These are phyloP conservation scores for Bombus pyrosoma DNA, from an alignment of 1,140 invertebrate genomes.

Conservation along the genomic window DNA sequence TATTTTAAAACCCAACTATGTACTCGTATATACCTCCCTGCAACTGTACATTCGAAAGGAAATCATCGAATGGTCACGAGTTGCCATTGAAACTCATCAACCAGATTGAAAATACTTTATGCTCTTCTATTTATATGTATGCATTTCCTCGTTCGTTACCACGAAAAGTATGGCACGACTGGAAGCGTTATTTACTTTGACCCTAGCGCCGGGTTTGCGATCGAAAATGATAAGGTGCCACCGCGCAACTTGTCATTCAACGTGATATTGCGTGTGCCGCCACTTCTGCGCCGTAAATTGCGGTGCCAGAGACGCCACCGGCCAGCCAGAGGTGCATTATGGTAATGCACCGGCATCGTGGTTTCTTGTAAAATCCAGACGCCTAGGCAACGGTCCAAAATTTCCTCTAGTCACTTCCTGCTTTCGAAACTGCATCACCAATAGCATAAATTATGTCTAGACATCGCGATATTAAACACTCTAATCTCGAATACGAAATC, in stretches of 20 bases:
- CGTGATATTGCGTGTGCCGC: slow-evolving; percentile 44
- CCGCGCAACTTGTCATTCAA: slow-evolving; percentile 54
- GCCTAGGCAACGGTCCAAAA: neutral
- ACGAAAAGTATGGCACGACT: neutral
- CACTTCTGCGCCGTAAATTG: slow-evolving; percentile 47
- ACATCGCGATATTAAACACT: neutral
- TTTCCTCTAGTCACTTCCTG: neutral
- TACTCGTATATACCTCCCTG: too few relatives aligned
- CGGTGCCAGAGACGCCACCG: slow-evolving; percentile 22
- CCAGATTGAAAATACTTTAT: neutral
- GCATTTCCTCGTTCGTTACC: neutral
- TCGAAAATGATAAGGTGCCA: slow-evolving; percentile 25
- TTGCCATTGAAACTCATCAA: neutral
- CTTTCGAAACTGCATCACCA: neutral
- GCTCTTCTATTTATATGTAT: neutral
- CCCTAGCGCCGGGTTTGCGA: slow-evolving; percentile 9
- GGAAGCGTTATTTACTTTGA: neutral
- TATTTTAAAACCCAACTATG: too few relatives aligned
- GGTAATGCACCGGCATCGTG: slow-evolving; percentile 49
- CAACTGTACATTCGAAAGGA: neutral
- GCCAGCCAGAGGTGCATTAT: slow-evolving; percentile 51
- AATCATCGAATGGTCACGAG: too few relatives aligned
- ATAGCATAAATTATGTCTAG: neutral
- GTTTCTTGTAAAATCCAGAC: slow-evolving; percentile 28
- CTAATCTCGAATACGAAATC: neutral